Percentiles rank a stretch among this genome's conserved stretches.
phyloP scores from a whole-genome alignment of 23 tunicate genomes.

The Pegea sp. region DNA sequence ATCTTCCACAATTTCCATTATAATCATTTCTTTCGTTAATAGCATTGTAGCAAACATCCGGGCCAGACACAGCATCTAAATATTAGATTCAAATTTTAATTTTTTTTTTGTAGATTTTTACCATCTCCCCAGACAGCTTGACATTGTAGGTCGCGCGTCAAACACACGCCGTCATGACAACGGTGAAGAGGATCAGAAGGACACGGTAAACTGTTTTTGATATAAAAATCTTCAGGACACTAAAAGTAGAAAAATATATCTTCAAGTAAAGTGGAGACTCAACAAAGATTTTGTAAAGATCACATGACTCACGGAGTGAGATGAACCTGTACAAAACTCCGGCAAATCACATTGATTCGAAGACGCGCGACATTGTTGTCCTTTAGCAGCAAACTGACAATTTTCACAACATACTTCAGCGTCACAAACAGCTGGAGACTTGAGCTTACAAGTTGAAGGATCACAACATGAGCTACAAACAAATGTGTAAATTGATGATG shows the following conservation, averaged over 20 bases:
- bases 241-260: background rate
- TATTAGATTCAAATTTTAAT: too few relatives aligned
- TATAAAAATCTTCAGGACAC: slow-evolving; percentile 30
- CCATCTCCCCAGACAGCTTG: slow-evolving; percentile 27
- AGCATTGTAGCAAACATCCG: slow-evolving; percentile 16
- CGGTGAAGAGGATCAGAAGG: background rate
- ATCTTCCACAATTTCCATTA: slow-evolving; percentile 65
- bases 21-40: slow-evolving; percentile 26
- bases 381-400: slow-evolving; percentile 31
- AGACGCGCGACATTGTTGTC: slow-evolving; percentile 28
- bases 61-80: slow-evolving; percentile 26
- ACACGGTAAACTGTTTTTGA: slow-evolving; percentile 14
- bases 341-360: slow-evolving; percentile 56
- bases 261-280: slow-evolving; percentile 32
- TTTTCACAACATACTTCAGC: slow-evolving; percentile 40
- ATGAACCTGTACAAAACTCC: slow-evolving; percentile 59
- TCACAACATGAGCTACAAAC: slow-evolving; percentile 26
- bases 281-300: background rate
- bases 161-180: slow-evolving; percentile 38
- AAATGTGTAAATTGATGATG: too few relatives aligned
- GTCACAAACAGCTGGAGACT: slow-evolving; percentile 36
- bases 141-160: slow-evolving; percentile 25
- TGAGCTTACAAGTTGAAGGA: slow-evolving; percentile 14
- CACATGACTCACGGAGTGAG: slow-evolving; percentile 31
- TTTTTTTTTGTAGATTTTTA: too few relatives aligned